Evolutionary conservation across 2,888 invertebrate genomes (phyloP).

Genomic region (Dichetophora obliterata): DNA sequence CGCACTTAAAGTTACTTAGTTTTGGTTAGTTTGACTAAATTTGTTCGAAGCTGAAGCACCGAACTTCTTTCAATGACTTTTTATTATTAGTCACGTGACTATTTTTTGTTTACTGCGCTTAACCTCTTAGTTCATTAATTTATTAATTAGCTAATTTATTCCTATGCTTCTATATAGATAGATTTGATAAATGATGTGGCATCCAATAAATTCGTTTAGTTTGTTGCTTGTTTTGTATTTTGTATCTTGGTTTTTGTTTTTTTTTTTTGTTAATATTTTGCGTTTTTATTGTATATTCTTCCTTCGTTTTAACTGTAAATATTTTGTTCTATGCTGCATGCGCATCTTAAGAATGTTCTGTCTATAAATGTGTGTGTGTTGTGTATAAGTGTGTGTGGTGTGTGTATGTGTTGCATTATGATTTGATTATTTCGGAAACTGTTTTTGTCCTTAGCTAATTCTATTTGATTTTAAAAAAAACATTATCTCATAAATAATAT

Average conservation of each 20-base stretch:
- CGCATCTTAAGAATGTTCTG: background rate
- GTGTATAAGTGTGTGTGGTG: constrained; percentile 41
- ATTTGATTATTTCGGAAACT: constrained; percentile 38
- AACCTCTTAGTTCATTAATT: constrained; percentile 20
- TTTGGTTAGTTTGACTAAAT: constrained; percentile 67
- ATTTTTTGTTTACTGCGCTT: constrained; percentile 3
- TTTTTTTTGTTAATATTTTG: constrained; percentile 19
- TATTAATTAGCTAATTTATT: constrained; percentile 46
- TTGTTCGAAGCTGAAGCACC: constrained; percentile 28
- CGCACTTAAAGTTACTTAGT: constrained; percentile 61
- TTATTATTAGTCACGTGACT: constrained; percentile 25
- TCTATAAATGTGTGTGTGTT: constrained; percentile 35
- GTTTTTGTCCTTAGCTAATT: constrained; percentile 58
- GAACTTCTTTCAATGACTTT: constrained; percentile 37
- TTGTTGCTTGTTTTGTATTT: constrained; percentile 49
- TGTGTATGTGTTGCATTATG: constrained; percentile 34
- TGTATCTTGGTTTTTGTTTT: constrained; percentile 36
- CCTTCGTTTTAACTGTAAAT: constrained; percentile 27
- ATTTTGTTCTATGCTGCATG: constrained; percentile 20
- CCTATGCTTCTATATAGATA: constrained; percentile 40
- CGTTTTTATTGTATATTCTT: background rate
- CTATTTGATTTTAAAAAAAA: constrained; percentile 70
- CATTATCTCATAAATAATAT: constrained; percentile 71
- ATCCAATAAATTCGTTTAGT: constrained; percentile 71
- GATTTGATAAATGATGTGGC: constrained; percentile 67